Conservation (phyloP, 2,113 vertebrate species). For the Nymphicus hollandicus region DNA sequence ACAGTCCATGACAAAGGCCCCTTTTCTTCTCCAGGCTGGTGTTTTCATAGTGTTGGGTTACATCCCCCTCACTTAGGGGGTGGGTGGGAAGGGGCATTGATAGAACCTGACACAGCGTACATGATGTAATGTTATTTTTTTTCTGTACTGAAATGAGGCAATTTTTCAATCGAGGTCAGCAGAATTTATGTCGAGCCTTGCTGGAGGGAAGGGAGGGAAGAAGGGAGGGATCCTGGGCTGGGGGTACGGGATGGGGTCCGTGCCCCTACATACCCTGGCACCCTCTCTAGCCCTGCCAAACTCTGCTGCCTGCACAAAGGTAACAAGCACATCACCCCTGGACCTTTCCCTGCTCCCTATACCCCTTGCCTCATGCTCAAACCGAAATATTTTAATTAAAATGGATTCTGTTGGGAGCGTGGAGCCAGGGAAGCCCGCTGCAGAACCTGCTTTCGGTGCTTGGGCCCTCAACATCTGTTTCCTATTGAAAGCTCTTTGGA, state of each 20-base stretch:
- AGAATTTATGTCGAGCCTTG: conserved; percentile 49
- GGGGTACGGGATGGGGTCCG: not conserved
- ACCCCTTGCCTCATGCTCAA: not conserved
- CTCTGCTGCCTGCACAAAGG: accelerated
- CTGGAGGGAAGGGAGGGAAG: not conserved
- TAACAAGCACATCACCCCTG: not conserved
- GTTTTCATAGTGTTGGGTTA: conserved; percentile 90
- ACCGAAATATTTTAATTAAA: conserved; percentile 50
- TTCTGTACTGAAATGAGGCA: conserved; percentile 72
- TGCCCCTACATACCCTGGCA: accelerated
- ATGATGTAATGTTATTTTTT: conserved; percentile 93
- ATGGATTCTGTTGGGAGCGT: not conserved
- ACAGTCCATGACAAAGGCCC: conserved; percentile 74
- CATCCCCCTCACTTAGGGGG: conserved; percentile 65
- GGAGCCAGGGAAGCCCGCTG: conserved; percentile 34
- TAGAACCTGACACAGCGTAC: conserved; percentile 76
- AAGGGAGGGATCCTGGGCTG: not conserved
- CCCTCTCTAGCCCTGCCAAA: not conserved
- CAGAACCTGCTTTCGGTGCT: conserved; percentile 46
- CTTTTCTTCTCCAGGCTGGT: conserved; percentile 80
- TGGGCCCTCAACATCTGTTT: conserved; percentile 69
- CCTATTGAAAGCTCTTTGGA: conserved; percentile 66
- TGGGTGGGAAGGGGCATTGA: conserved; percentile 79
- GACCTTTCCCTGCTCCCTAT: not conserved
- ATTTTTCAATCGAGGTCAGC: conserved; percentile 70